phyloP scores from a whole-genome alignment of 2,113 vertebrate species.

The Sorex araneus region DNA sequence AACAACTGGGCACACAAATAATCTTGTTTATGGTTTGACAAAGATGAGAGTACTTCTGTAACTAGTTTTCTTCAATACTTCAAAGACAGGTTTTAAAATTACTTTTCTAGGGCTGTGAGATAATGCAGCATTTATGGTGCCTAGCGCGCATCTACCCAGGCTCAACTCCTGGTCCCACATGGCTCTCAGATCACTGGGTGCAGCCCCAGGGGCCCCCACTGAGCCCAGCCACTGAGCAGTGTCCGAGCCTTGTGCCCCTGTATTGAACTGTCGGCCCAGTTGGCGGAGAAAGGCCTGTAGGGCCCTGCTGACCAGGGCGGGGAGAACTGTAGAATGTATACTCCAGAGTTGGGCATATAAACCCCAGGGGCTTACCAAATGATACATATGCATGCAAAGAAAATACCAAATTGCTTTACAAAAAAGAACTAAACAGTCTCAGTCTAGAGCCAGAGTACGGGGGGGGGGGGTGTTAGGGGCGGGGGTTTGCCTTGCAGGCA shows the following conservation, averaged over 20 bases:
- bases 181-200: too few relatives aligned
- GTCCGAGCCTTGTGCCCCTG: too few relatives aligned
- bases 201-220: too few relatives aligned
- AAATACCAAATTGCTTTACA: not conserved
- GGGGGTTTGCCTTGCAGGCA: too few relatives aligned
- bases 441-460: not conserved
- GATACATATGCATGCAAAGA: not conserved
- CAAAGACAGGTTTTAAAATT: not conserved
- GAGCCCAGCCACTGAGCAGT: too few relatives aligned
- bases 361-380: slow-evolving; percentile 13
- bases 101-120: slow-evolving; percentile 18
- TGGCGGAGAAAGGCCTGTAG: too few relatives aligned
- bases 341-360: not conserved
- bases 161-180: too few relatives aligned
- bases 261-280: too few relatives aligned
- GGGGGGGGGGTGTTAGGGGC: rapidly evolving
- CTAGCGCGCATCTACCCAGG: too few relatives aligned
- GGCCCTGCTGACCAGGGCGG: too few relatives aligned
- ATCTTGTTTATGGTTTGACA: not conserved
- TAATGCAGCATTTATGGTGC: too few relatives aligned
- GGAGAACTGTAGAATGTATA: not conserved
- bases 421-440: not conserved
- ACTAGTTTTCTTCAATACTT: slow-evolving; percentile 13
- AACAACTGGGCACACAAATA: slow-evolving; percentile 4
- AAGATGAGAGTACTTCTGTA: slow-evolving; percentile 13